These are phyloP conservation scores for Euura saliciscinereae DNA, from an alignment of 1,140 invertebrate species.

Conservation along the genomic window DNA sequence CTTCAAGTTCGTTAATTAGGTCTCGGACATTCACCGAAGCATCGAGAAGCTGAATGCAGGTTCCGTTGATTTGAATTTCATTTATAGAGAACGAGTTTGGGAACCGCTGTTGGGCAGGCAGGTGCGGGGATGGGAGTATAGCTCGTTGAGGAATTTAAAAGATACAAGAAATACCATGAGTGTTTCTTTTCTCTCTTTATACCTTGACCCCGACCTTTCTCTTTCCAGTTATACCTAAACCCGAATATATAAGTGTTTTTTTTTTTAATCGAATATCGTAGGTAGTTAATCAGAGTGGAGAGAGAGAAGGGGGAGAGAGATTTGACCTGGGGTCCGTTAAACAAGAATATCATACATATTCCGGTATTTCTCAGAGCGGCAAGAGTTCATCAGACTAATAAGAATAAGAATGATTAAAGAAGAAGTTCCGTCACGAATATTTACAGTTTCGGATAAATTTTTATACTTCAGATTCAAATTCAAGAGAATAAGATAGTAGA, in stretches of 20 bases:
- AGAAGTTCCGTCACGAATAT: too few relatives aligned
- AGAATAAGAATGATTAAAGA: neutral
- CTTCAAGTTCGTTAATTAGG: too few relatives aligned
- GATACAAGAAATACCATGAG: neutral
- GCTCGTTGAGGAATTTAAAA: neutral
- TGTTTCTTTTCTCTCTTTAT: neutral
- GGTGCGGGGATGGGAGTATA: neutral
- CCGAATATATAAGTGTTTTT: neutral
- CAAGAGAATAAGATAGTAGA: too few relatives aligned
- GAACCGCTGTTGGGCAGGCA: neutral
- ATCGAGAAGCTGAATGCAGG: too few relatives aligned
- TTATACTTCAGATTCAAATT: too few relatives aligned
- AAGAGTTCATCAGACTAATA: neutral
- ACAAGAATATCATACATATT: neutral
- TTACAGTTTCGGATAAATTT: too few relatives aligned
- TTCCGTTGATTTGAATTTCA: too few relatives aligned
- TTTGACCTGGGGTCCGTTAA: neutral
- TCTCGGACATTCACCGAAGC: too few relatives aligned
- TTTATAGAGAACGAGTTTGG: neutral
- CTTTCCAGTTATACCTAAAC: neutral
- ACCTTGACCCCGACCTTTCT: slow-evolving; percentile 1
- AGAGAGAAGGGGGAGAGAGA: neutral
- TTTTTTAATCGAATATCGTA: neutral
- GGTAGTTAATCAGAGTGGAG: neutral
- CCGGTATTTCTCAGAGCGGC: neutral